phyloP scores from a whole-genome alignment of 2,113 vertebrate genomes.

The Scytalopus superciliaris region DNA sequence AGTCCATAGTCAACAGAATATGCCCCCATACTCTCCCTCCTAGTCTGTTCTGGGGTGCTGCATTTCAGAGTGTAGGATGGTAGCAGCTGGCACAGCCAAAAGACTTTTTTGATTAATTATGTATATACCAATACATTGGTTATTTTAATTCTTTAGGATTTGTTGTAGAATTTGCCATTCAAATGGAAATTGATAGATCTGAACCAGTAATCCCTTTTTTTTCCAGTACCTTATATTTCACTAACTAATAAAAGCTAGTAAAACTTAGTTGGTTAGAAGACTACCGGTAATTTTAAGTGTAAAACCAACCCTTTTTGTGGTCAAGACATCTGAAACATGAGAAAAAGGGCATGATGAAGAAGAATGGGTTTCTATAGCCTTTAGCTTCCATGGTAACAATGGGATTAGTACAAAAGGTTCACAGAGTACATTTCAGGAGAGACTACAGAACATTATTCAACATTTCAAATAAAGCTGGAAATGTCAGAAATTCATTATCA shows the following conservation, averaged over 20 bases:
- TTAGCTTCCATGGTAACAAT: background rate
- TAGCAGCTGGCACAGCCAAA: background rate
- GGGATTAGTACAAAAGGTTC: background rate
- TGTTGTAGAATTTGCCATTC: background rate
- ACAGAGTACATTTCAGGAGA: background rate
- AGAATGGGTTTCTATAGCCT: background rate
- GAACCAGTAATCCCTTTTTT: background rate
- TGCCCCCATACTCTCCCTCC: background rate
- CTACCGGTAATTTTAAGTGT: background rate
- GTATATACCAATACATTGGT: background rate
- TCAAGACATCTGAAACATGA: background rate
- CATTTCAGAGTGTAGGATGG: background rate
- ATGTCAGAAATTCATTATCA: background rate
- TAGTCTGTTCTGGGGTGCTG: background rate
- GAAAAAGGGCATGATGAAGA: background rate
- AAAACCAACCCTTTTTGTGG: background rate
- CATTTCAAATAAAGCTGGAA: background rate
- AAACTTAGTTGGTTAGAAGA: background rate
- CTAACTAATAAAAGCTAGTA: background rate
- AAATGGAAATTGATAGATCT: background rate
- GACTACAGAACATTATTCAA: background rate
- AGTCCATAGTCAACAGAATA: background rate
- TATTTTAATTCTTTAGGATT: background rate
- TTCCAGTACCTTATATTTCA: background rate
- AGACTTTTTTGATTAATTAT: background rate